Evolutionary conservation across 2,888 invertebrate genomes (phyloP).

Genomic region (Ypsolopha scabrella): DNA sequence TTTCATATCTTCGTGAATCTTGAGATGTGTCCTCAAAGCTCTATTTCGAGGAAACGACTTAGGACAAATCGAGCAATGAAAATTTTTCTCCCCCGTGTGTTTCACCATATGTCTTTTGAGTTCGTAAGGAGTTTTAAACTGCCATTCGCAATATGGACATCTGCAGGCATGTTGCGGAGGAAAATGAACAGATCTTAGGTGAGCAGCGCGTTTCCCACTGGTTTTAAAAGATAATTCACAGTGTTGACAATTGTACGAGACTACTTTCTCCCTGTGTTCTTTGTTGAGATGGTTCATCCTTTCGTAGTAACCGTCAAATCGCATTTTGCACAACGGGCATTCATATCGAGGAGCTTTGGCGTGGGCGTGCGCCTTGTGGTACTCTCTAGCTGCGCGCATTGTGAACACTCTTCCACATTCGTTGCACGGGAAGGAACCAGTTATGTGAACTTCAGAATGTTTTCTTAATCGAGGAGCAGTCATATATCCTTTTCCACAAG

Average conservation of each 20-base stretch:
- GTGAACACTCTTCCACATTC: slow-evolving; percentile 43
- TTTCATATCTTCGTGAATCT: slow-evolving; percentile 39
- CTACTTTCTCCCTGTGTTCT: slow-evolving; percentile 43
- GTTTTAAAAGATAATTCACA: slow-evolving; percentile 51
- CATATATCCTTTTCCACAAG: slow-evolving; percentile 59
- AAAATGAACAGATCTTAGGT: slow-evolving; percentile 42
- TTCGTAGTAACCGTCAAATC: slow-evolving; percentile 50
- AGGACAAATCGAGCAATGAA: slow-evolving; percentile 40
- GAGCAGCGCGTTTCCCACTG: slow-evolving; percentile 45
- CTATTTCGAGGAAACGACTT: slow-evolving; percentile 42
- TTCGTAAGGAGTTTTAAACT: slow-evolving; percentile 49
- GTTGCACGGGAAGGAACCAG: slow-evolving; percentile 49
- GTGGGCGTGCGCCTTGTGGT: slow-evolving; percentile 46
- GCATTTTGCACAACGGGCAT: slow-evolving; percentile 49
- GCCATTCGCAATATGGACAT: slow-evolving; percentile 46
- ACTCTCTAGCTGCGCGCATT: slow-evolving; percentile 48
- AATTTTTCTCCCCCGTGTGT: slow-evolving; percentile 45
- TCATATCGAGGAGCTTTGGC: slow-evolving; percentile 48
- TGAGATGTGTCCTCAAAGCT: slow-evolving; percentile 39
- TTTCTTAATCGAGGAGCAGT: slow-evolving; percentile 50
- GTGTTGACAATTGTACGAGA: slow-evolving; percentile 41
- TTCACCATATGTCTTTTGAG: slow-evolving; percentile 49
- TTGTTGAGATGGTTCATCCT: slow-evolving; percentile 52
- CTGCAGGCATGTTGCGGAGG: slow-evolving; percentile 35
- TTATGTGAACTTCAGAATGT: slow-evolving; percentile 51